phyloP scores from a whole-genome alignment of 2,797 vertebrate genomes.

The Sebastes umbrosus region DNA sequence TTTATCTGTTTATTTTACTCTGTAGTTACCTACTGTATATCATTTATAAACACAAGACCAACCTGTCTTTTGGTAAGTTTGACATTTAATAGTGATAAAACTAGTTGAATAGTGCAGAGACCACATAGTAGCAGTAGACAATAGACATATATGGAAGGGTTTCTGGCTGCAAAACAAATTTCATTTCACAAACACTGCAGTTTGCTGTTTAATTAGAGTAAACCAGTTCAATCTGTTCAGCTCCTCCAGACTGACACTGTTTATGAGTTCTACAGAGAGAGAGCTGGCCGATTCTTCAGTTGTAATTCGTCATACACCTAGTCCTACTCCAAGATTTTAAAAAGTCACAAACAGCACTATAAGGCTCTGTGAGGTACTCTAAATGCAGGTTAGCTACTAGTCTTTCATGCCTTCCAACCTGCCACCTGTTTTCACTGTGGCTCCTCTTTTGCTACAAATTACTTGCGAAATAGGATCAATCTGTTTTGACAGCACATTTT shows the following conservation, averaged over 20 bases:
- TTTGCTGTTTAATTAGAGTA: constrained; percentile 46
- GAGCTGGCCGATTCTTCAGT: constrained; percentile 6
- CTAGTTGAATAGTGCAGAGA: not conserved
- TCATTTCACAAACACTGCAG: constrained; percentile 2
- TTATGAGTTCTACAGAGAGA: constrained; percentile 18
- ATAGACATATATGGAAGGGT: not conserved
- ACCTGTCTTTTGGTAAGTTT: not conserved
- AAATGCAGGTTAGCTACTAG: not conserved
- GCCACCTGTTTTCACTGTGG: constrained; percentile 4
- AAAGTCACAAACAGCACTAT: not conserved
- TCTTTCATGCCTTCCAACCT: not conserved
- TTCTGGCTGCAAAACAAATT: constrained; percentile 7
- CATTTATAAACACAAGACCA: not conserved
- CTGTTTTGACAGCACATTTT: not conserved
- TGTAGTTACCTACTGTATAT: not conserved
- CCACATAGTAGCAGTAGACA: not conserved
- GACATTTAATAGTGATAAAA: not conserved
- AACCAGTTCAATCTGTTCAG: constrained; percentile 25
- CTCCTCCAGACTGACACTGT: constrained; percentile 32
- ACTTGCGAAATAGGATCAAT: not conserved
- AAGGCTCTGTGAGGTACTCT: not conserved
- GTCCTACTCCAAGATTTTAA: constrained; percentile 9
- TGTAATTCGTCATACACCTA: constrained; percentile 20
- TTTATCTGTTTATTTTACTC: not conserved
- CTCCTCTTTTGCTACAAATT: not conserved